Base-by-base conservation (phyloP, 2,113 vertebrate species). In the Onychostoma macrolepis region DNA sequence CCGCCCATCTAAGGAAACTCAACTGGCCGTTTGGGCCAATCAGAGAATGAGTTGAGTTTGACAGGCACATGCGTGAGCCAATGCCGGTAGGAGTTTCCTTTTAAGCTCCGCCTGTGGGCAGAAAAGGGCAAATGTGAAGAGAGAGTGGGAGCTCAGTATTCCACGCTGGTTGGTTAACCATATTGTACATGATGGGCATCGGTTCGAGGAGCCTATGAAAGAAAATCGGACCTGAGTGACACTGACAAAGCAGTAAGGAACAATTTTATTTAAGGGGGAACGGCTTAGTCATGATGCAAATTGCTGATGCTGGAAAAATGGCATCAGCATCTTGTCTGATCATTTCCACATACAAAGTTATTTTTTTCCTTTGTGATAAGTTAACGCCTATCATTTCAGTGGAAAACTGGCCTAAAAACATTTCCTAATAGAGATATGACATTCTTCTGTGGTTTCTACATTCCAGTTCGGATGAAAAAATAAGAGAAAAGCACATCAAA, bases 261-360 rank as follows among this genome's bases (percentile, higher is more conserved):
- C 26, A 10, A 45, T 74, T 28, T 72, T 56, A 33, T 50, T 45
- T 58, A 8, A 11, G 4, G 4, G 41, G 2, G 82, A 87, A 77
- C 33, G 76, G 38, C 82, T 87, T 82, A 24, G 78, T 72, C 45
- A 74, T 94, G 92, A 93, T 91, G 90, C 94, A 91, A 94, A 92
- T 86, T 56, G 10, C 13, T 93, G 93, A 92, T 65, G 90, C 76
- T 77, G 26, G 38, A 84, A 78, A 26, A 26, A 41, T 12, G n/a
- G 6, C 80, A 67, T 81, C 79, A 81, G 36, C 24, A 63, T 63
- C 4, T 17, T 28, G n/a, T 48, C 74, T 76, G n/a, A n/a, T 28
- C n/a, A 61, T 1, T 38, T 15, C 33, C 56, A 81, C 41, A 15
- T 30, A 1, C 80, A 21, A 26, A 8, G 12, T 48, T 13, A 30